Base-by-base conservation (phyloP, 92 coral and sea anemone species). In the Anthopleura xanthogrammica region DNA sequence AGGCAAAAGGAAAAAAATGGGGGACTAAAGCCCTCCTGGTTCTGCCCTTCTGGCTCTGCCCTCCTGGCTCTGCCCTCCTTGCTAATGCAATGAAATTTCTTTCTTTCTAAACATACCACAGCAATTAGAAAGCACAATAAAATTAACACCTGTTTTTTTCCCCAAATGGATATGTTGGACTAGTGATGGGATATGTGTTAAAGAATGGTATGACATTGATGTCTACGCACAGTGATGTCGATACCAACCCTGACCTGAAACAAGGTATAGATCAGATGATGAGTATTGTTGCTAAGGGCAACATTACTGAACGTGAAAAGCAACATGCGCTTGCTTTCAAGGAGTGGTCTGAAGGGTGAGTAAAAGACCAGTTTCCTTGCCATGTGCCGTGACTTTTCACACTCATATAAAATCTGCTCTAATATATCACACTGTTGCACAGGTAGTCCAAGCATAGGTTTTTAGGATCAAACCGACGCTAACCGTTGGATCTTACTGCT, bases 131-230 rank as follows among this genome's bases (percentile, higher is more conserved):
- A 29, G 36, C 1, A 1, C 36, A 29, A 29, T 29, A 29, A 46
- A 46, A 46, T 46, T 46, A 9, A 46, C 50, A 46, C 7, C 50
- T 46, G 50, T 2, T 54, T 54, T 54, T 14, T 54, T 16, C 23
- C 39, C 8, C 24, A 2, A n/a, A 19, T 62, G 22, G 1, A 22
- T 62, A 62, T n/a, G 8, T 5, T 62, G 22, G n/a, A 81, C 2
- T 64, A 95, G 98, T 95, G 5, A 95, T 95, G 98, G 98, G 97
- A 12, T 92, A 91, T 74, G 93, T 93, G 43, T 71, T 95, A n/a
- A 76, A 83, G 8, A 82, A 85, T 79, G 98, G 97, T 56, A 77
- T 95, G 90, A 91, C 89, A 17, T 83, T 95, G 55, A 91, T 95
- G 23, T 83, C 93, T 43, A 85, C 94, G 14, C 81, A 77, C 20